Conservation (phyloP, 1,140 invertebrate genomes). For the Metaphire vulgaris region DNA sequence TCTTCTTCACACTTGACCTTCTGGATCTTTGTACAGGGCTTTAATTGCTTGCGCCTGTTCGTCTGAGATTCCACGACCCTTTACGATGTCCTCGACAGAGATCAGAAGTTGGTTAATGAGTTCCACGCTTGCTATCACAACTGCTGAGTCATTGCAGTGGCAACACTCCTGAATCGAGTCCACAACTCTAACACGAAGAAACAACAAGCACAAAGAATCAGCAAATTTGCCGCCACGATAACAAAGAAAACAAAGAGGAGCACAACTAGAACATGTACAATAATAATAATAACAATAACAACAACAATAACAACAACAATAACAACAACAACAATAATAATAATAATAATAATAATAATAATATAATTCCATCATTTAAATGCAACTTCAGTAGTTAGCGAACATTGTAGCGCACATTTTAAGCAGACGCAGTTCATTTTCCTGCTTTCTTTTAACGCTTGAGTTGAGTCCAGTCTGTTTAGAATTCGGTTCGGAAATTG, state of each 20-base stretch:
- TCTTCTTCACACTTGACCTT: background rate
- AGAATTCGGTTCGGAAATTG: constrained; percentile 62
- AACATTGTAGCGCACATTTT: constrained; percentile 64
- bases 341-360: constrained; percentile 1
- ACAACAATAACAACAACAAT: constrained; percentile 2
- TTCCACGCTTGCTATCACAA: constrained; percentile 70
- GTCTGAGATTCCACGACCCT: constrained; percentile 41
- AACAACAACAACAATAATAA: background rate
- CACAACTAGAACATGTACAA: background rate
- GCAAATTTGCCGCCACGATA: background rate
- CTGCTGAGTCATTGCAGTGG: constrained; percentile 61
- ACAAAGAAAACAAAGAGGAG: background rate
- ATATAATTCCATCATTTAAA: constrained; percentile 1
- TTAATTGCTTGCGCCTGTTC: constrained; percentile 63
- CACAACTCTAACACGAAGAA: constrained; percentile 63
- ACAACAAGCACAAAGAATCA: background rate
- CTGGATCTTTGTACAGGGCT: constrained; percentile 59
- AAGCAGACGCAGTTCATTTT: constrained; percentile 71
- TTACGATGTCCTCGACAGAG: constrained; percentile 71
- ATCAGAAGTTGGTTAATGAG: constrained; percentile 76
- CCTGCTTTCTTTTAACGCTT: constrained; percentile 54
- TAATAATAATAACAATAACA: background rate
- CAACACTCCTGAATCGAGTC: constrained; percentile 82
- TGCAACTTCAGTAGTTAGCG: too few species aligned
- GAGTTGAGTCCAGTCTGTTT: constrained; percentile 57